Evolutionary conservation across 2,888 invertebrate species (phyloP).

Genomic region (Strigamia maritima): DNA sequence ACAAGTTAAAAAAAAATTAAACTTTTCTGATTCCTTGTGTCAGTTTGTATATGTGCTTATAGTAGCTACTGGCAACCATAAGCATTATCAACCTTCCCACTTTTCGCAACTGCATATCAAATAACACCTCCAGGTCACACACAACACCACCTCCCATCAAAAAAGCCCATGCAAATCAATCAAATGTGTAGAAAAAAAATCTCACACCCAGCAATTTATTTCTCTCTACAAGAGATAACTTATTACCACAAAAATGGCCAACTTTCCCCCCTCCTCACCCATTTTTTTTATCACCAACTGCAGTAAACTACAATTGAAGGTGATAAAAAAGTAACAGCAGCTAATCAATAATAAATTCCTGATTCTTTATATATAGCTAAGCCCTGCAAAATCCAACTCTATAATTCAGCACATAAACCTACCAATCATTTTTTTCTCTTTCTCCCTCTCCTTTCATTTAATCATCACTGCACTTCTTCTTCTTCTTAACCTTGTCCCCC

Average conservation of each 20-base stretch:
- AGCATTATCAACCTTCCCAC: not conserved
- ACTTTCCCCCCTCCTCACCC: not conserved
- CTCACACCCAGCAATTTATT: slow-evolving; percentile 27
- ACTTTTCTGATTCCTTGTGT: too few species aligned
- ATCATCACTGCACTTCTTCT: not conserved
- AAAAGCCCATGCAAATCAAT: slow-evolving; percentile 2
- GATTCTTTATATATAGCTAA: slow-evolving; percentile 26
- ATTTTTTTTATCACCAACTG: slow-evolving; percentile 13
- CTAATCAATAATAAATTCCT: slow-evolving; percentile 17
- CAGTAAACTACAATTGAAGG: slow-evolving; percentile 25
- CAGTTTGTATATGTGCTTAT: too few species aligned
- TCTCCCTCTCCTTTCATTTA: not conserved
- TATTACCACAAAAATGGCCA: slow-evolving; percentile 26
- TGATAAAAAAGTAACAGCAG: slow-evolving; percentile 24
- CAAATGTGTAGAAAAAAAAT: not conserved
- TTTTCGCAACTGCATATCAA: not conserved
- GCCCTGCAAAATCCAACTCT: slow-evolving; percentile 6
- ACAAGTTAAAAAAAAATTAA: too few species aligned
- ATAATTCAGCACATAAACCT: slow-evolving; percentile 19
- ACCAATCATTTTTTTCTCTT: slow-evolving; percentile 9
- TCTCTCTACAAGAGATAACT: slow-evolving; percentile 16
- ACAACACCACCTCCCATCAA: not conserved
- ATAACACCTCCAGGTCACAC: not conserved
- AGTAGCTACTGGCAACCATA: not conserved
- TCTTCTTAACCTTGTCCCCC: not conserved